Base-by-base conservation (phyloP, 2,888 invertebrate species). In the Apamea crenata region DNA sequence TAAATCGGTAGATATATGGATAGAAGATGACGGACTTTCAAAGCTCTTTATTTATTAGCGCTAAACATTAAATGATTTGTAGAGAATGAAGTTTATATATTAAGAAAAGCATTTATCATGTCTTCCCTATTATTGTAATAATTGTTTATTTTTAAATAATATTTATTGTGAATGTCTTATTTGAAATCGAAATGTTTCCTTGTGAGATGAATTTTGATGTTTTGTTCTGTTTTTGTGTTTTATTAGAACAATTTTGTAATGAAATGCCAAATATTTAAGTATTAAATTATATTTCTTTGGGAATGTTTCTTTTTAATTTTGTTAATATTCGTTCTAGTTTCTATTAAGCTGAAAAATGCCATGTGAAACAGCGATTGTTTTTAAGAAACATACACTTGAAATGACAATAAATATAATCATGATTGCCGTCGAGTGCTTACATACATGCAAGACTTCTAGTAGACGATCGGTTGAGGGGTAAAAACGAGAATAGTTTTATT, bases 181-280 rank as follows among this genome's bases (percentile, higher is more conserved):
- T 85, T 71, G 80, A 53, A 80, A 76, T 82, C 29, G 0, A 71
- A 70, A 69, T 83, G 21, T 78, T 71, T 78, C 65, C 14, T 74
- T 65, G 2, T 10, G 56, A 18, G 7, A 21, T 78, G 12, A 61
- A 77, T 85, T 68, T 67, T 68, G 18, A 78, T 81, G 71, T 77
- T 74, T 82, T 81, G 68, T 77, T 74, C 59, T 77, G 77, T 77
- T 87, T 36, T 29, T 47, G 21, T 68, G 70, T 77, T 89, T 79
- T 77, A 59, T 74, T 75, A 81, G 61, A 81, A 76, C 53, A 56
- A 50, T 83, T 80, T 82, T 78, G 53, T 82, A 86, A 79, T 78
- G 63, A 74, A 86, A 84, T 90, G 86, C 89, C 87, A 90, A 90
- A 90, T 88, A 87, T 78, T 80, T 59, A 76, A 84, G 66, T 83